phyloP scores from a whole-genome alignment of 2,888 invertebrate genomes.

The Cheilosia vulpina region DNA sequence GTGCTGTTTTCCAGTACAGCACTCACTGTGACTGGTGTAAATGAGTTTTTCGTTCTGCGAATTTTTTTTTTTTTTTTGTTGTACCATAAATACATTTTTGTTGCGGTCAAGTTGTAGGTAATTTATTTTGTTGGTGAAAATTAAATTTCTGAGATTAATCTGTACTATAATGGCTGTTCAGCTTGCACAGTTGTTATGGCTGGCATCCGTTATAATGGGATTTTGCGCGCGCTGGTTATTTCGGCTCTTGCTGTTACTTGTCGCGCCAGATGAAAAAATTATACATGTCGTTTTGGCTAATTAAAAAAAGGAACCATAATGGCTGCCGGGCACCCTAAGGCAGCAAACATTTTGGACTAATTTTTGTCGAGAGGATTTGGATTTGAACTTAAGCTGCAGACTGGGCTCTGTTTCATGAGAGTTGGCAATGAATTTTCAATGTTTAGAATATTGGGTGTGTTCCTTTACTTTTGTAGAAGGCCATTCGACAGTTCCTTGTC shows the following conservation, averaged over 20 bases:
- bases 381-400: no score
- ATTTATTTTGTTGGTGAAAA: slow-evolving; percentile 61
- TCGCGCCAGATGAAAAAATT: not conserved
- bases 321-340: no score
- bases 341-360: no score
- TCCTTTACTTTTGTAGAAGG: no score
- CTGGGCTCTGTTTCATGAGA: no score
- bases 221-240: not conserved
- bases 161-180: slow-evolving; percentile 13
- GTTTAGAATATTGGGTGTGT: no score
- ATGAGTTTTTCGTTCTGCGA: slow-evolving; percentile 43
- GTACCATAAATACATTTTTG: not conserved
- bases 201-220: slow-evolving; percentile 57
- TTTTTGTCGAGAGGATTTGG: no score
- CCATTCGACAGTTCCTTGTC: no score
- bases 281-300: slow-evolving; percentile 28
- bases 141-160: slow-evolving; percentile 51
- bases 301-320: not conserved
- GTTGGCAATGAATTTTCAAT: no score
- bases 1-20: slow-evolving; percentile 56
- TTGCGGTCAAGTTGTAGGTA: slow-evolving; percentile 36
- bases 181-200: slow-evolving; percentile 18
- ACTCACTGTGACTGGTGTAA: slow-evolving; percentile 2
- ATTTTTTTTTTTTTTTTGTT: not conserved
- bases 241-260: not conserved